Base-by-base conservation (phyloP, 1,140 invertebrate genomes). In the Coboldia fuscipes region DNA sequence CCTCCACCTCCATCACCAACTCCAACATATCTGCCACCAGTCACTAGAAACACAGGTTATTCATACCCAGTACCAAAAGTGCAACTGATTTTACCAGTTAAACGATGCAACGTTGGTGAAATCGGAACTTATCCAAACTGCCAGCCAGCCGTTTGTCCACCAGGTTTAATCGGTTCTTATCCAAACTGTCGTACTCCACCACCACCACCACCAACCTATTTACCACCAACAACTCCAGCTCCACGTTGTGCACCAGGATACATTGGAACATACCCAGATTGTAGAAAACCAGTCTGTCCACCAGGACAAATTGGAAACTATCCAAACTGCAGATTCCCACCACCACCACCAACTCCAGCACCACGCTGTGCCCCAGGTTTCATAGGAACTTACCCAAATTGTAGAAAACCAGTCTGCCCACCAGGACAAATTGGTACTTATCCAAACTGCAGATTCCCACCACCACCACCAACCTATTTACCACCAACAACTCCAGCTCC, bases 161-260 rank as follows among this genome's bases (percentile, higher is more conserved):
- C n/a, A n/a, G n/a, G n/a, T n/a, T n/a, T n/a, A n/a, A n/a, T n/a
- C n/a, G n/a, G n/a, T n/a, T n/a, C n/a, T n/a, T n/a, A n/a, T n/a
- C n/a, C n/a, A n/a, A n/a, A n/a, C n/a, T n/a, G n/a, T n/a, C 3
- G 12, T 10, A 21, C 16, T 7, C 7, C 16, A 35, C 33, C 33
- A 14, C 19, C 33, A 14, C 8, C 14, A 20, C 31, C 17, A n/a
- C 9, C 27, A 29, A 29, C 9, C 14, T 29, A 29, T 34, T 31
- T 43, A 15, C 42, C 41, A 38, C 35, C 41, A 17, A 37, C 37
- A 8, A 41, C 39, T 24, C 33, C 8, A 21, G 35, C 41, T 23
- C 34, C 26, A 30, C 16, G 15, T 18, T 26, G 7, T 9, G 7
- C 26, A 15, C 4, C 34, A 24, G n/a, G 17, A 10, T 15, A 29